Conservation (phyloP, 2,113 vertebrate species). For the Callochromis pleurospilus region DNA sequence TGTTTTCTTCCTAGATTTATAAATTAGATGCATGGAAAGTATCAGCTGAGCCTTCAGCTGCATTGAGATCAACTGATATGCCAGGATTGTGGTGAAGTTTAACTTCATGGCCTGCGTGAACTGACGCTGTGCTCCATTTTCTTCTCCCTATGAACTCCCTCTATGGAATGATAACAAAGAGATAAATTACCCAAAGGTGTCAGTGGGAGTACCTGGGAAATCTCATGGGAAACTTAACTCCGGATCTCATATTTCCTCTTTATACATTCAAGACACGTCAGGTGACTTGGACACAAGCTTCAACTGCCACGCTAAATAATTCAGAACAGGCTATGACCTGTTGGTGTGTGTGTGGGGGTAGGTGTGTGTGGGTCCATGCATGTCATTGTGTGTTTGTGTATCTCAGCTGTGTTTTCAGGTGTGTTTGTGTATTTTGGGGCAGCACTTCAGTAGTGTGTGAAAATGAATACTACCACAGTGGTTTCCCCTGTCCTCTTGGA, state of each 20-base stretch:
- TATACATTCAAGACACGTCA: slow-evolving; percentile 11
- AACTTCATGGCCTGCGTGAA: not conserved
- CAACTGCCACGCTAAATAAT: slow-evolving; percentile 48
- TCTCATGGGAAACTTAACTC: not conserved
- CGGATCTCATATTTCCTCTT: slow-evolving; percentile 23
- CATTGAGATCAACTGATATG: not conserved
- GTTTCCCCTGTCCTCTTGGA: slow-evolving; percentile 23
- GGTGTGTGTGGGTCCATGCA: not conserved
- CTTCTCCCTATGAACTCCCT: not conserved
- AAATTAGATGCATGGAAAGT: not conserved
- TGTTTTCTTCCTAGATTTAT: not conserved
- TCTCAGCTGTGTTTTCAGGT: not conserved
- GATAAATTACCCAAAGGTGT: not conserved
- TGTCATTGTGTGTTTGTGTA: not conserved
- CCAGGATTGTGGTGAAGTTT: not conserved
- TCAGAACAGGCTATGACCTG: slow-evolving; percentile 12
- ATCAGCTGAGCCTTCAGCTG: not conserved
- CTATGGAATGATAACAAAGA: not conserved
- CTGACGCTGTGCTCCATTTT: not conserved
- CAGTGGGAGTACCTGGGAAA: not conserved
- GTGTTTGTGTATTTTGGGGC: not conserved
- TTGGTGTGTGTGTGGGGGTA: not conserved
- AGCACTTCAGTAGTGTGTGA: not conserved
- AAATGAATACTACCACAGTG: not conserved
- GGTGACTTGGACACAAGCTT: slow-evolving; percentile 31